phyloP scores from a whole-genome alignment of 2,888 invertebrate genomes.

The Flexamia atlantica region DNA sequence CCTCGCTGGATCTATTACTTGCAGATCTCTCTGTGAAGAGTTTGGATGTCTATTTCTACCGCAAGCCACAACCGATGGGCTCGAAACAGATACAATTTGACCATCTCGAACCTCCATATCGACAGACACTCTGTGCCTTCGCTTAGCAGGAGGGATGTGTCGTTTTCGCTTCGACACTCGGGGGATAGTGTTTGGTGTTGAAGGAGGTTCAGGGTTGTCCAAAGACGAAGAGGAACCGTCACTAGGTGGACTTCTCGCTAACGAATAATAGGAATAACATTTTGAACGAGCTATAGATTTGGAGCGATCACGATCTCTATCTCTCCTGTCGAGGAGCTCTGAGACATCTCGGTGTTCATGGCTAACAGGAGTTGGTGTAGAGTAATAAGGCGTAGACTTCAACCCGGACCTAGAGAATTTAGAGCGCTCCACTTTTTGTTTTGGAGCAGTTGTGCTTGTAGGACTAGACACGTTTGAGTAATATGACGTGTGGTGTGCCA shows the following conservation, averaged over 20 bases:
- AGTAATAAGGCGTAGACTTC: slow-evolving; percentile 65
- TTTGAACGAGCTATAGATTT: slow-evolving; percentile 70
- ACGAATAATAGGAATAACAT: slow-evolving; percentile 72
- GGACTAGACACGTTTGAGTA: slow-evolving; percentile 67
- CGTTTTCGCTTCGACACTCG: slow-evolving; percentile 71
- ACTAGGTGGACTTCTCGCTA: slow-evolving; percentile 72
- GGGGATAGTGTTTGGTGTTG: slow-evolving; percentile 71
- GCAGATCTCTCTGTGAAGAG: slow-evolving; percentile 69
- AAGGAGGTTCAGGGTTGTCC: slow-evolving; percentile 70
- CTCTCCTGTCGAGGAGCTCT: slow-evolving; percentile 53
- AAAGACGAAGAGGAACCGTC: slow-evolving; percentile 71
- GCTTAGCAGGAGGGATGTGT: slow-evolving; percentile 68
- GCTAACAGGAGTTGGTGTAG: slow-evolving; percentile 61
- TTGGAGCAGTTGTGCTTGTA: slow-evolving; percentile 63
- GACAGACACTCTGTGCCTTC: slow-evolving; percentile 67
- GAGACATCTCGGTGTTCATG: slow-evolving; percentile 63
- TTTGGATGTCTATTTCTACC: slow-evolving; percentile 62
- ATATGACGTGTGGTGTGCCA: slow-evolving; percentile 33
- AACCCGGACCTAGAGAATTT: slow-evolving; percentile 50
- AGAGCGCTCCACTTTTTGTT: slow-evolving; percentile 55
- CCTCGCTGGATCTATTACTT: slow-evolving; percentile 70
- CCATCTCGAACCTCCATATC: slow-evolving; percentile 67
- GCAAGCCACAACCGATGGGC: slow-evolving; percentile 68
- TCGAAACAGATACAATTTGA: slow-evolving; percentile 68
- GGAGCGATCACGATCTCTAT: slow-evolving; percentile 45